Conservation (phyloP, 2,888 invertebrate species). For the Cephus runcator region DNA sequence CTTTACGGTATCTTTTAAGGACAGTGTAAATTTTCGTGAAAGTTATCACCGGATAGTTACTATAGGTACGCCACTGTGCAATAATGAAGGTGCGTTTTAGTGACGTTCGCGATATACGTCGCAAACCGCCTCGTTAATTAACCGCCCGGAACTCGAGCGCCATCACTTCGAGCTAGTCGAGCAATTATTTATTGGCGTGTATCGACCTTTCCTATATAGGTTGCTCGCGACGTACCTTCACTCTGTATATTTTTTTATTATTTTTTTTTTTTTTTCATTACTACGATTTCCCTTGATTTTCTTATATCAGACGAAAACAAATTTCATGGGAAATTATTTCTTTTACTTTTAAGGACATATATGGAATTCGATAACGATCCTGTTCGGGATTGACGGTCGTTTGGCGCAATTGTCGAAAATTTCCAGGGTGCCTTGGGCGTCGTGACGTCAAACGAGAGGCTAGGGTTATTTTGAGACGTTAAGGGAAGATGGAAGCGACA, state of each 20-base stretch:
- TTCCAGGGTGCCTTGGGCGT: conserved; percentile 23
- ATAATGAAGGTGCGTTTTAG: conserved; percentile 44
- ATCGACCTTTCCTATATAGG: conserved; percentile 29
- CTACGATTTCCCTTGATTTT: not conserved
- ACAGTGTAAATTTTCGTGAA: not conserved
- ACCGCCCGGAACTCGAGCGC: conserved; percentile 37
- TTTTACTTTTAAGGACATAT: not conserved
- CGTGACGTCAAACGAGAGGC: conserved; percentile 47
- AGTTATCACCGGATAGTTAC: not conserved
- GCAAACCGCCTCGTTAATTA: conserved; percentile 44
- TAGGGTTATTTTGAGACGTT: conserved; percentile 41
- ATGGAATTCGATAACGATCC: not conserved
- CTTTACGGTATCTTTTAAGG: not conserved
- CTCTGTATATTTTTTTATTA: not conserved
- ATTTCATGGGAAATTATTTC: not conserved
- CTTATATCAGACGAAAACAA: not conserved
- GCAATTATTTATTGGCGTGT: conserved; percentile 43
- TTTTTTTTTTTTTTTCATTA: not conserved
- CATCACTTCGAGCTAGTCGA: conserved; percentile 31
- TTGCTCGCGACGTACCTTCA: conserved; percentile 21
- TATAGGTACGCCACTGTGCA: conserved; percentile 29
- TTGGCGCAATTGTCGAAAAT: conserved; percentile 20
- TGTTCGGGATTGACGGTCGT: not conserved
- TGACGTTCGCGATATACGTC: conserved; percentile 37
- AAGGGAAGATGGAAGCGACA: conserved; percentile 1